A percentile compares a stretch with the other conserved stretches of the same genome.
These are phyloP conservation scores for Prionailurus viverrinus DNA, from an alignment of 2,113 vertebrate genomes.

Conservation along the genomic window DNA sequence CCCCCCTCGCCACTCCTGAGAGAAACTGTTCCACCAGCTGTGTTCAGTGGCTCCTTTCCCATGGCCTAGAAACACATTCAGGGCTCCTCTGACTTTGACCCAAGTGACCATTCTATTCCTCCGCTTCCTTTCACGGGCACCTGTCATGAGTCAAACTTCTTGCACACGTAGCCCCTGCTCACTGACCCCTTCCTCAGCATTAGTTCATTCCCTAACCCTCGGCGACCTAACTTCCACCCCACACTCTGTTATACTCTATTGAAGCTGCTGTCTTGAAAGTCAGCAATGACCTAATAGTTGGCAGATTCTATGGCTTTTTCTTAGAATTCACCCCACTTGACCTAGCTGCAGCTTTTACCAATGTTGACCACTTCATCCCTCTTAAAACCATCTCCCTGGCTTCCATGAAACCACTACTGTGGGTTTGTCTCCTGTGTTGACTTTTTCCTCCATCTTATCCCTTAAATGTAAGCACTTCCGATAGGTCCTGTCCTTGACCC, in stretches of 20 bases:
- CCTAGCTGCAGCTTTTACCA: conserved; percentile 10
- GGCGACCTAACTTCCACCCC: not conserved
- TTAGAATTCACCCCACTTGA: conserved; percentile 31
- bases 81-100: conserved; percentile 32
- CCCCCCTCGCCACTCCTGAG: not conserved
- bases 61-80: conserved; percentile 6
- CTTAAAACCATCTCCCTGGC: conserved; percentile 19
- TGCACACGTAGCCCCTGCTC: not conserved
- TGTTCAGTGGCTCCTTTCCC: conserved; percentile 16
- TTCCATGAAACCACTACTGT: conserved; percentile 28
- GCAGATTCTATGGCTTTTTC: not conserved
- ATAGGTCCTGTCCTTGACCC: not conserved
- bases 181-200: conserved; percentile 1
- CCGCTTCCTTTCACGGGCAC: conserved; percentile 4
- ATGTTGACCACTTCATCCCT: not conserved
- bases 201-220: not conserved
- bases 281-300: conserved; percentile 53
- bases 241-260: not conserved
- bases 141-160: conserved; percentile 24
- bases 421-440: not conserved
- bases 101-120: conserved; percentile 28
- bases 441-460: not conserved
- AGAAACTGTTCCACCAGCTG: conserved; percentile 47
- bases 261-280: conserved; percentile 47
- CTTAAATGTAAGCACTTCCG: not conserved